Conservation (phyloP, 2,797 vertebrate genomes). For the Garrulus glandarius region DNA sequence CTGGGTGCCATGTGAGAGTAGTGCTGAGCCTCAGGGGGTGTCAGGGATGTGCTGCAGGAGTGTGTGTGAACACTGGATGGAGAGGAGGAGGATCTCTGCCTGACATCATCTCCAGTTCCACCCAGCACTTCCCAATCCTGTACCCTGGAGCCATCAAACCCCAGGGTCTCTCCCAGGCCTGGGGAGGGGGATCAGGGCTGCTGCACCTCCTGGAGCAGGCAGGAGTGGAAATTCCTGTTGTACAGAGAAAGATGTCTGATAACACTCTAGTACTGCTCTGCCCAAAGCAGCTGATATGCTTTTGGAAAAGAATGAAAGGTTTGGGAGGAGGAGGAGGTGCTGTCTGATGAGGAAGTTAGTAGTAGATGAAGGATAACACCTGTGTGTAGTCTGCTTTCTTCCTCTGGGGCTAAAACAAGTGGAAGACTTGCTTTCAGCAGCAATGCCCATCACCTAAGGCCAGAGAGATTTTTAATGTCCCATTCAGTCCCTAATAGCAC, state of each 20-base stretch:
- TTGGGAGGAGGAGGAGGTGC: neutral
- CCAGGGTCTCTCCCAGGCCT: neutral
- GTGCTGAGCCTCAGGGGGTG: neutral
- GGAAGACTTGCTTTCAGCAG: neutral
- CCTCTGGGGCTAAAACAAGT: neutral
- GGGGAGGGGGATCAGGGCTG: neutral
- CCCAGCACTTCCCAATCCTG: neutral
- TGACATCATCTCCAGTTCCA: neutral
- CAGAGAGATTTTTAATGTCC: neutral
- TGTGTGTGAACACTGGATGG: fast-evolving
- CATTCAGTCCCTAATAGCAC: neutral
- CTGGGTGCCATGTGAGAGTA: fast-evolving
- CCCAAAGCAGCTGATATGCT: neutral
- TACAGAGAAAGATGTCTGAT: neutral
- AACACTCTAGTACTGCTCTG: neutral
- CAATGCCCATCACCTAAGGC: neutral
- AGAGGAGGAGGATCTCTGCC: neutral
- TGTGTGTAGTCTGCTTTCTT: neutral
- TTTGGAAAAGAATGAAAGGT: conserved; percentile 15
- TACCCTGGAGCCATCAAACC: neutral
- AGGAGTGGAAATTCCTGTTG: neutral
- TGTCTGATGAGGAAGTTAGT: neutral
- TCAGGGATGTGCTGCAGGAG: neutral
- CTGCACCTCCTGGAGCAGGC: neutral
- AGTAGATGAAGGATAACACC: neutral